Evolutionary conservation across 1,140 invertebrate genomes (phyloP).

Genomic region (Centruroides vittatus): DNA sequence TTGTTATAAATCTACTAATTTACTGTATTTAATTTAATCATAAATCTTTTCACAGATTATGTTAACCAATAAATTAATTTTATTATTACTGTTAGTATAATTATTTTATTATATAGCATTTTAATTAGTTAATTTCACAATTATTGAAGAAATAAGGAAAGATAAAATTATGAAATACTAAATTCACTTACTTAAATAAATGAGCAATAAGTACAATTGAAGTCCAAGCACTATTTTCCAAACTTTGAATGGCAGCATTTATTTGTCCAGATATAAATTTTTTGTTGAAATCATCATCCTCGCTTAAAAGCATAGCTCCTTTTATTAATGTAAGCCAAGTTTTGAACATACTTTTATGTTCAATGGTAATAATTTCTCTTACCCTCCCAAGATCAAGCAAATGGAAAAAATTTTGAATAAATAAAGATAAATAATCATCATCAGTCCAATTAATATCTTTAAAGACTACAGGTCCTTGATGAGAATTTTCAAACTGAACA

Average conservation of each 20-base stretch:
- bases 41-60: too few species aligned
- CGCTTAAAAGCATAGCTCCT: slow-evolving; percentile 8
- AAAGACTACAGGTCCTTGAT: background rate
- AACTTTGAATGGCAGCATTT: slow-evolving; percentile 5
- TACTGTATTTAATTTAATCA: too few species aligned
- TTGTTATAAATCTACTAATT: too few species aligned
- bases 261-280: slow-evolving; percentile 10
- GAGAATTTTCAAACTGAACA: background rate
- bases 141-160: background rate
- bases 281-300: slow-evolving; percentile 7
- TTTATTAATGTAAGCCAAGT: slow-evolving; percentile 9
- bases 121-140: too few species aligned
- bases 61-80: too few species aligned
- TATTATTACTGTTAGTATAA: too few species aligned
- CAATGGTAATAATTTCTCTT: slow-evolving; percentile 4
- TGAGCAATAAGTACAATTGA: slow-evolving; percentile 6
- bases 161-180: background rate
- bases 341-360: slow-evolving; percentile 1
- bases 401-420: slow-evolving; percentile 15
- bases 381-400: slow-evolving; percentile 11
- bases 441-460: background rate
- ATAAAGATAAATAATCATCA: slow-evolving; percentile 3
- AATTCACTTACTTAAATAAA: slow-evolving; percentile 7
- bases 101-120: too few species aligned
- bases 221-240: slow-evolving; percentile 8